These are phyloP conservation scores for Phoebastria nigripes DNA, from an alignment of 2,797 vertebrate species.

Conservation along the genomic window DNA sequence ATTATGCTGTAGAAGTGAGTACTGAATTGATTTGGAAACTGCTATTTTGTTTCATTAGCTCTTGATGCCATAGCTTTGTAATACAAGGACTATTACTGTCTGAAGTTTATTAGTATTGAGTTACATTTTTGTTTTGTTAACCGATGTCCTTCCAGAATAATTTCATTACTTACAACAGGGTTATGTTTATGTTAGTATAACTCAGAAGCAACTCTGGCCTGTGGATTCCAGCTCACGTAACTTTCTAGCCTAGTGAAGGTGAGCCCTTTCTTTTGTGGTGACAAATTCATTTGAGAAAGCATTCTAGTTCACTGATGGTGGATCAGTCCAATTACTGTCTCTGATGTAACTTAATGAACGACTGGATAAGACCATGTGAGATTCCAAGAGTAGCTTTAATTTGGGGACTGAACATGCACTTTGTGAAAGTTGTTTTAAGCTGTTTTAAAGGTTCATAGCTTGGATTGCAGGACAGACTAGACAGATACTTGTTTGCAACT, in stretches of 20 bases:
- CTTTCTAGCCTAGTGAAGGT: neutral
- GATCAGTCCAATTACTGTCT: neutral
- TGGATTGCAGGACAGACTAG: neutral
- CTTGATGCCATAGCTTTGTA: neutral
- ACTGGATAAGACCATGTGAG: neutral
- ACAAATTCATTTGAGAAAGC: neutral
- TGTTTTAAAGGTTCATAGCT: neutral
- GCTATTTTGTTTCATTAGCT: neutral
- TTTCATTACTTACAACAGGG: neutral
- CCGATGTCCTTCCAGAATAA: neutral
- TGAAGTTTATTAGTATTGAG: neutral
- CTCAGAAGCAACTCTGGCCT: neutral
- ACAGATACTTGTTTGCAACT: neutral
- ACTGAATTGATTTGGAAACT: neutral
- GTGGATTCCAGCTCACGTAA: neutral
- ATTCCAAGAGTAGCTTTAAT: neutral
- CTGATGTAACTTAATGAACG: neutral
- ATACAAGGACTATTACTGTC: neutral
- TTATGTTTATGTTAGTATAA: neutral
- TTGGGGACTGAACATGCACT: neutral
- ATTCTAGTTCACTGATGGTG: neutral
- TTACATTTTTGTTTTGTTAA: neutral
- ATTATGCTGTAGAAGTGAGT: constrained; percentile 87
- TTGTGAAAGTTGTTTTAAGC: neutral
- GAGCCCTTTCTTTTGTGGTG: neutral